Percentiles rank a stretch among this genome's conserved stretches.
Conservation (phyloP, 2,113 vertebrate genomes). For the Mormyrus lacerda region DNA sequence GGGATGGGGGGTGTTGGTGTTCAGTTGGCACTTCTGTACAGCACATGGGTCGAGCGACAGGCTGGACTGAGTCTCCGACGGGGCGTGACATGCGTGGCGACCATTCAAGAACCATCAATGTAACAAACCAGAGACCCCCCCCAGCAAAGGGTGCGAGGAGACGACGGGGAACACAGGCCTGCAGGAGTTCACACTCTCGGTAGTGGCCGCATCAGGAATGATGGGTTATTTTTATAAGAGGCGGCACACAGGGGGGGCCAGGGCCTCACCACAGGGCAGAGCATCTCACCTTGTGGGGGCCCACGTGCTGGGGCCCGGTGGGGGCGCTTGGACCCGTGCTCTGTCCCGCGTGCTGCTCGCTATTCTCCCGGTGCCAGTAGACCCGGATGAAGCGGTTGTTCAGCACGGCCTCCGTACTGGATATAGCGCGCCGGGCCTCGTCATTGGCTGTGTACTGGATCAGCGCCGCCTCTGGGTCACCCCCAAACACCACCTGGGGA, state of each 20-base stretch:
- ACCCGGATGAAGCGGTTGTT: slow-evolving; percentile 95
- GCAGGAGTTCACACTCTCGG: background rate
- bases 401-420: slow-evolving; percentile 86
- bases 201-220: background rate
- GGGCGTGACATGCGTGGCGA: background rate
- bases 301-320: slow-evolving; percentile 39
- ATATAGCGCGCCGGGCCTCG: slow-evolving; percentile 89
- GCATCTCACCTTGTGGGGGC: slow-evolving; percentile 54
- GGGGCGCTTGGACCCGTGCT: slow-evolving; percentile 38
- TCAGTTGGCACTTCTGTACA: background rate
- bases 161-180: background rate
- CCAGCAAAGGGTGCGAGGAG: background rate
- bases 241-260: too few species aligned
- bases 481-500: slow-evolving; percentile 88
- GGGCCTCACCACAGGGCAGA: background rate
- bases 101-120: background rate
- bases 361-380: slow-evolving; percentile 85
- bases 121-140: background rate
- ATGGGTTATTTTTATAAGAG: background rate
- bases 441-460: slow-evolving; percentile 94
- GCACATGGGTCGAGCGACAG: background rate
- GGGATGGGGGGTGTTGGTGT: slow-evolving; percentile 39
- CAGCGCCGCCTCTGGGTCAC: slow-evolving; percentile 87
- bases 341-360: slow-evolving; percentile 46
- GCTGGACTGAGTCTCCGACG: background rate